A percentile compares a stretch with the other conserved stretches of the same genome.
Evolutionary conservation across 2,888 invertebrate genomes (phyloP).

Genomic region (Catocala fraxini): DNA sequence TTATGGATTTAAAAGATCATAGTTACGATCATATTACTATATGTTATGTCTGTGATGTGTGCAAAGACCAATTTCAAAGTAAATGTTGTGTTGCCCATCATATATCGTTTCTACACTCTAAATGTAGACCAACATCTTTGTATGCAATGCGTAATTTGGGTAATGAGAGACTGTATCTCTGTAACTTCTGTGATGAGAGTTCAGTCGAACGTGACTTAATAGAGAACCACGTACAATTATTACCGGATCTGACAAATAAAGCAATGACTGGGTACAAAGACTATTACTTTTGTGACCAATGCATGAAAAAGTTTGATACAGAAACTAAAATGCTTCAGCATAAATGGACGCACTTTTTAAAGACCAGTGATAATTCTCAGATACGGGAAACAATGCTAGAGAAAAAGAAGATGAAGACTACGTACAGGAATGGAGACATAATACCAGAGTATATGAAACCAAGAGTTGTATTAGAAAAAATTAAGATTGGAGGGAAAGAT

Average conservation of each 20-base stretch:
- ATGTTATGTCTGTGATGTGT: constrained; percentile 72
- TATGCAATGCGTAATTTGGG: constrained; percentile 64
- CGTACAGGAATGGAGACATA: constrained; percentile 59
- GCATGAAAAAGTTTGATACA: constrained; percentile 68
- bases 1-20: constrained; percentile 79
- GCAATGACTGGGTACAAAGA: constrained; percentile 73
- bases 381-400: constrained; percentile 26
- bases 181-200: constrained; percentile 75
- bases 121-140: constrained; percentile 58
- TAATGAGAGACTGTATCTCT: constrained; percentile 64
- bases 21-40: constrained; percentile 66
- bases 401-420: constrained; percentile 43
- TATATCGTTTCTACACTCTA: constrained; percentile 68
- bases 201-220: constrained; percentile 65
- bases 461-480: constrained; percentile 59
- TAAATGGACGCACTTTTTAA: constrained; percentile 77
- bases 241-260: constrained; percentile 71
- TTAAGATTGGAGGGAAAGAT: constrained; percentile 47
- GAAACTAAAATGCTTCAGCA: constrained; percentile 76
- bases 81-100: constrained; percentile 75
- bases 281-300: constrained; percentile 77
- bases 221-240: constrained; percentile 61
- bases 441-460: constrained; percentile 68
- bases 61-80: constrained; percentile 71
- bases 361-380: constrained; percentile 63